A percentile compares a stretch with the other conserved stretches of the same genome.
Evolutionary conservation across 92 coral and sea anemone species (phyloP).

Genomic region (Galaxea fascicularis): DNA sequence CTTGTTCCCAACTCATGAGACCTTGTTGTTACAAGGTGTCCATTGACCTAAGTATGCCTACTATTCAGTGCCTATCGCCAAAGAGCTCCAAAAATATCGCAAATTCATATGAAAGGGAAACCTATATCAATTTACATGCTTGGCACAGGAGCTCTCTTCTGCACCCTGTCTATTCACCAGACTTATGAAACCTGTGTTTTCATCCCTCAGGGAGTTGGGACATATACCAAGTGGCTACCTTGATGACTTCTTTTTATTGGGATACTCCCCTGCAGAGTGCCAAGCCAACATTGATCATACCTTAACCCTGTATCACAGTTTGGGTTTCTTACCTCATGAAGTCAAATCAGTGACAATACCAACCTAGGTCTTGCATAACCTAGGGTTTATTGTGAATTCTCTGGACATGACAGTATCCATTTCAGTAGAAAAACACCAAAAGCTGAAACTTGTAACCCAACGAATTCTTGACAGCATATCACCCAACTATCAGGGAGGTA

Average conservation of each 20-base stretch:
- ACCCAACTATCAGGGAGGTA: slow-evolving; percentile 58
- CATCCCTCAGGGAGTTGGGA: slow-evolving; percentile 50
- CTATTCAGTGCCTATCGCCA: slow-evolving; percentile 51
- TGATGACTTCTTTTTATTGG: slow-evolving; percentile 60
- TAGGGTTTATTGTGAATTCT: slow-evolving; percentile 68
- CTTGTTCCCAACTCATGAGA: slow-evolving; percentile 50
- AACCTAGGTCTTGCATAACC: slow-evolving; percentile 54
- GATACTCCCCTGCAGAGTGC: slow-evolving; percentile 49
- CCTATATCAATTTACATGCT: slow-evolving; percentile 60
- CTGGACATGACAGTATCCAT: slow-evolving; percentile 63
- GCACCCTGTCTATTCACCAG: slow-evolving; percentile 70
- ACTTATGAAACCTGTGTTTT: slow-evolving; percentile 63
- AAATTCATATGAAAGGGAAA: slow-evolving; percentile 38
- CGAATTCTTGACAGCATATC: slow-evolving; percentile 24
- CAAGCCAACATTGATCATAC: slow-evolving; percentile 60
- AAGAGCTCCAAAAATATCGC: slow-evolving; percentile 52
- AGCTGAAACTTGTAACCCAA: slow-evolving; percentile 19
- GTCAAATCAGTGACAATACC: slow-evolving; percentile 72
- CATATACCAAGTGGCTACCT: slow-evolving; percentile 64
- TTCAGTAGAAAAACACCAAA: slow-evolving; percentile 25
- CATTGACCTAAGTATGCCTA: slow-evolving; percentile 47
- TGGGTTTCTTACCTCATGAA: slow-evolving; percentile 59
- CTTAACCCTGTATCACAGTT: slow-evolving; percentile 24
- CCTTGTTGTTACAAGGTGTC: slow-evolving; percentile 54
- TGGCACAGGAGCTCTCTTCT: slow-evolving; percentile 64